These are phyloP conservation scores for Globodera ellingtonae DNA, from an alignment of 1,140 invertebrate species.

Conservation along the genomic window DNA sequence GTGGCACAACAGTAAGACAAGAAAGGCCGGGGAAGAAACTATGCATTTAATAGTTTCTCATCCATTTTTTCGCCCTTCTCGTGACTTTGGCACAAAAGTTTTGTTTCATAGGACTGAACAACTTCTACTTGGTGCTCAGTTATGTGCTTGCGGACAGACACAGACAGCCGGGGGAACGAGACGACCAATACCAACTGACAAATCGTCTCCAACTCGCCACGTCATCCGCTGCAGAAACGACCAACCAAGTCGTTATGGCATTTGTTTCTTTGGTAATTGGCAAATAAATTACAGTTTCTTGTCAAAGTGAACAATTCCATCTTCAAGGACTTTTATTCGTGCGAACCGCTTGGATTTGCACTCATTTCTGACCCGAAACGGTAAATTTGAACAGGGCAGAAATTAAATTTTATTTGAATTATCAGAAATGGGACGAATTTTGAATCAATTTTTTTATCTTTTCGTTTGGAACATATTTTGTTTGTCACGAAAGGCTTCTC, in stretches of 20 bases:
- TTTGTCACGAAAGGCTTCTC: background rate
- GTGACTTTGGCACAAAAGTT: no score
- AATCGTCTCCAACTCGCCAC: background rate
- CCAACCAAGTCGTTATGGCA: background rate
- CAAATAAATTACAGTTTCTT: background rate
- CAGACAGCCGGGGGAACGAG: background rate
- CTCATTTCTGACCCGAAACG: background rate
- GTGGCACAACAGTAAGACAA: background rate
- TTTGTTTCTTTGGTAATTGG: background rate
- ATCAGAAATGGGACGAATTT: no score
- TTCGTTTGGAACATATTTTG: no score
- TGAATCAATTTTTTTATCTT: no score
- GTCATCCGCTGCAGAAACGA: background rate
- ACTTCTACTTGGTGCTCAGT: background rate
- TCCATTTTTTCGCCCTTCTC: no score
- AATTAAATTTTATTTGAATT: no score
- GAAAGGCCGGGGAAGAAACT: no score
- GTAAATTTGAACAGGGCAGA: background rate
- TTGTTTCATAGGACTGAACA: background rate
- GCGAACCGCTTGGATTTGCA: background rate
- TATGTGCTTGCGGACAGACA: background rate
- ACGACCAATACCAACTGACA: background rate
- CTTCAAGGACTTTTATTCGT: slow-evolving; percentile 1
- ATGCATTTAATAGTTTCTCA: no score
- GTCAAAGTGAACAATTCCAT: slow-evolving; percentile 5